A percentile compares a stretch with the other conserved stretches of the same genome.
Conservation (phyloP, 2,797 vertebrate genomes). For the Mus caroli region DNA sequence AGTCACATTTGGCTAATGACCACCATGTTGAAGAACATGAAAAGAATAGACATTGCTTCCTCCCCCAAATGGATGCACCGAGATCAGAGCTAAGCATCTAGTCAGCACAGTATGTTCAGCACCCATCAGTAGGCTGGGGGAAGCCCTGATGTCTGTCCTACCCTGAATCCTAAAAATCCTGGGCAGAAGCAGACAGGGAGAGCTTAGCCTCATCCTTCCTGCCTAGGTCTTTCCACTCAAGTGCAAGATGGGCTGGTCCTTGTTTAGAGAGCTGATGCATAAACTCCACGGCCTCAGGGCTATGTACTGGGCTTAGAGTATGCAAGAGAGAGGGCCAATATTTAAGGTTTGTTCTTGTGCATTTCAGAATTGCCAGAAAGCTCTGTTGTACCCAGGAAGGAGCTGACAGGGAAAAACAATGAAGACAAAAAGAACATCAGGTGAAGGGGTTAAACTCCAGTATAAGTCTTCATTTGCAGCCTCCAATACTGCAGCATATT, state of each 20-base stretch:
- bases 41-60: not conserved
- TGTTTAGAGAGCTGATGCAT: not conserved
- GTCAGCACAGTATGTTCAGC: not conserved
- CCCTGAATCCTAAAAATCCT: not conserved
- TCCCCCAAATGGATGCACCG: not conserved
- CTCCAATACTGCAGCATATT: slow-evolving; percentile 96
- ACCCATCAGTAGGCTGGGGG: not conserved
- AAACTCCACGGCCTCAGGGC: not conserved
- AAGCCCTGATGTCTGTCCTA: not conserved
- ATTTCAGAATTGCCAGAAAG: slow-evolving; percentile 43
- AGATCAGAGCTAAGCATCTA: not conserved
- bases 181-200: not conserved
- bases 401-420: slow-evolving; percentile 68
- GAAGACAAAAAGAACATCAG: slow-evolving; percentile 82
- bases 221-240: not conserved
- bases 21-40: not conserved
- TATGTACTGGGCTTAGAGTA: slow-evolving; percentile 26
- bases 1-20: not conserved
- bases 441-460: slow-evolving; percentile 89
- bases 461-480: slow-evolving; percentile 96
- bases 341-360: slow-evolving; percentile 26
- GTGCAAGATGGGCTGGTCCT: not conserved
- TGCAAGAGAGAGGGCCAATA: slow-evolving; percentile 30
- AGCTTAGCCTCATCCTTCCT: not conserved
- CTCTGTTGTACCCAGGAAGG: slow-evolving; percentile 51